These are phyloP conservation scores for Cephalophus harveyi DNA, from an alignment of 2,113 vertebrate species.

Conservation along the genomic window DNA sequence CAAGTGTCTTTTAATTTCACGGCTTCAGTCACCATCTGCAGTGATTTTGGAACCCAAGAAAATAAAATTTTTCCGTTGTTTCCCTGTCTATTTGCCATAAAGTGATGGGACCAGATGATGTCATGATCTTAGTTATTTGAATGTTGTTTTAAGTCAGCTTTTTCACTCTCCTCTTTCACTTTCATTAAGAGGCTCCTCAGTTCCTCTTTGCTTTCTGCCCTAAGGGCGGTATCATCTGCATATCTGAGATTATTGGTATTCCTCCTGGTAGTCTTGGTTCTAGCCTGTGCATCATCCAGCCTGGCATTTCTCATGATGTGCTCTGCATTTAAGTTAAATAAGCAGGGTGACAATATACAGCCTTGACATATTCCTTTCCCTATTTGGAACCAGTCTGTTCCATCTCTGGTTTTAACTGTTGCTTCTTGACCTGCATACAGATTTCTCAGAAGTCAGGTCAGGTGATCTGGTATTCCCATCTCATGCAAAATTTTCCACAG, in stretches of 20 bases:
- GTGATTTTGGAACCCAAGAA: not conserved
- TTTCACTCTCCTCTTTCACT: not conserved
- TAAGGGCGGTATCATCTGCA: not conserved
- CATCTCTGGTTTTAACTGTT: not conserved
- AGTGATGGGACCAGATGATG: not conserved
- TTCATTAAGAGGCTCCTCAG: not conserved
- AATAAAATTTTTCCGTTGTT: not conserved
- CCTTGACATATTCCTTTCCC: not conserved
- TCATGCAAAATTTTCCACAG: not conserved
- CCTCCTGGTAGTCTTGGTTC: not conserved
- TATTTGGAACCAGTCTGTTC: not conserved
- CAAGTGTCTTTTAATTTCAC: not conserved
- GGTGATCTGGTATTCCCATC: not conserved
- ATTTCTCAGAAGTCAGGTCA: not conserved
- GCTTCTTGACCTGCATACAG: not conserved
- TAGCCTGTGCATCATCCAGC: not conserved
- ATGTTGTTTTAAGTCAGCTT: not conserved
- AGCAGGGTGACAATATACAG: not conserved
- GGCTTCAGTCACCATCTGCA: not conserved
- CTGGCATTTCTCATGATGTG: not conserved
- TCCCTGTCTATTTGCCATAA: not conserved
- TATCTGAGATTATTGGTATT: not conserved
- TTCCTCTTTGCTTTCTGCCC: fast-evolving
- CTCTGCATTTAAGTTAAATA: not conserved
- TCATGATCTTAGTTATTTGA: not conserved